These are phyloP conservation scores for Calypte anna DNA, from an alignment of 2,113 vertebrate species.

Conservation along the genomic window DNA sequence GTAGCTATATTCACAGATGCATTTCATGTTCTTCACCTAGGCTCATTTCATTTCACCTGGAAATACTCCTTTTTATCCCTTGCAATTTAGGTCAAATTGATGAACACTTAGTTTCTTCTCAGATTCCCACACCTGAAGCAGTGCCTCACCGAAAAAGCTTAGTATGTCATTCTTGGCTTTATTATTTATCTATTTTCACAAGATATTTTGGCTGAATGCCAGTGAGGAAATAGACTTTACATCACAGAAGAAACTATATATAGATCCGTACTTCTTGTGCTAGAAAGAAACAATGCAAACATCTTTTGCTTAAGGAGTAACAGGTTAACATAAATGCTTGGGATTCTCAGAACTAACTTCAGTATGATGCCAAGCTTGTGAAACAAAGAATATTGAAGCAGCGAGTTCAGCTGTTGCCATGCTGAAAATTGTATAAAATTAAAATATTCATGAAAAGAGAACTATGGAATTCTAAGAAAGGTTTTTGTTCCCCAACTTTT, in stretches of 20 bases:
- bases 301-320: not conserved
- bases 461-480: not conserved
- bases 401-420: not conserved
- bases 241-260: not conserved
- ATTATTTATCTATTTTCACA: not conserved
- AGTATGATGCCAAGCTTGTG: not conserved
- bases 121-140: not conserved
- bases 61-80: not conserved
- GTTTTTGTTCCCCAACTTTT: not conserved
- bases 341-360: not conserved
- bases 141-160: not conserved
- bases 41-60: not conserved
- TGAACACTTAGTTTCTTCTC: not conserved
- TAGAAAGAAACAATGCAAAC: not conserved
- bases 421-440: not conserved
- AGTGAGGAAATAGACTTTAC: not conserved
- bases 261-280: not conserved
- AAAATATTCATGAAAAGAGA: not conserved
- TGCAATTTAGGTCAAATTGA: not conserved
- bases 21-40: not conserved
- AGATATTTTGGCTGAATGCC: not conserved
- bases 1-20: not conserved
- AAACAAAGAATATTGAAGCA: not conserved
- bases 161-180: not conserved
- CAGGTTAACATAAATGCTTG: not conserved